These are phyloP conservation scores for Entomobrya multifasciata DNA, from an alignment of 2,888 invertebrate species.

Conservation along the genomic window DNA sequence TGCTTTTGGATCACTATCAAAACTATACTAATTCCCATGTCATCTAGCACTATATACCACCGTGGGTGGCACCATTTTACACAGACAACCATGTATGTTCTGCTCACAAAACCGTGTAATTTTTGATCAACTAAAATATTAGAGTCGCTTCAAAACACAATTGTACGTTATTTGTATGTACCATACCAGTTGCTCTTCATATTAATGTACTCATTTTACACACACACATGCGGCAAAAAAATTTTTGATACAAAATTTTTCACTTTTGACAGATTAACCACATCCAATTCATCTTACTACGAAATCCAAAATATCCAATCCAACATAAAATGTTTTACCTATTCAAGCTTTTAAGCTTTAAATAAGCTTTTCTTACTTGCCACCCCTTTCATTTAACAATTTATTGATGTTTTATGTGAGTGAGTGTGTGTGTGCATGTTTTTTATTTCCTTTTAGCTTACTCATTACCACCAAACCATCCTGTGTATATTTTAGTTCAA, in stretches of 20 bases:
- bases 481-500: too few relatives aligned
- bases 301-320: too few relatives aligned
- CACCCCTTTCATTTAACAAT: constrained; percentile 30
- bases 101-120: constrained; percentile 66
- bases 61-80: constrained; percentile 63
- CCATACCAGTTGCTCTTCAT: constrained; percentile 54
- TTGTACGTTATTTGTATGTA: constrained; percentile 14
- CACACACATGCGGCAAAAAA: background rate
- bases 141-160: constrained; percentile 44
- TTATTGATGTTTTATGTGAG: too few relatives aligned
- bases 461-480: too few relatives aligned
- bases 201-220: too few relatives aligned
- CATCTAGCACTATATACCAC: too few relatives aligned
- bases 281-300: background rate
- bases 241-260: constrained; percentile 36
- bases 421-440: constrained; percentile 21
- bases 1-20: constrained; percentile 24
- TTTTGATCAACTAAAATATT: constrained; percentile 69
- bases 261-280: constrained; percentile 41
- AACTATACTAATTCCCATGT: constrained; percentile 51
- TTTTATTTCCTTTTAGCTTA: background rate
- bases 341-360: too few relatives aligned
- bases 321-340: too few relatives aligned
- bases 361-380: too few relatives aligned
- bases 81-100: constrained; percentile 42